Evolutionary conservation across 2,113 vertebrate species (phyloP), one percentile per base, ranked within the genome.

Genomic region (Callaeas wilsoni): DNA sequence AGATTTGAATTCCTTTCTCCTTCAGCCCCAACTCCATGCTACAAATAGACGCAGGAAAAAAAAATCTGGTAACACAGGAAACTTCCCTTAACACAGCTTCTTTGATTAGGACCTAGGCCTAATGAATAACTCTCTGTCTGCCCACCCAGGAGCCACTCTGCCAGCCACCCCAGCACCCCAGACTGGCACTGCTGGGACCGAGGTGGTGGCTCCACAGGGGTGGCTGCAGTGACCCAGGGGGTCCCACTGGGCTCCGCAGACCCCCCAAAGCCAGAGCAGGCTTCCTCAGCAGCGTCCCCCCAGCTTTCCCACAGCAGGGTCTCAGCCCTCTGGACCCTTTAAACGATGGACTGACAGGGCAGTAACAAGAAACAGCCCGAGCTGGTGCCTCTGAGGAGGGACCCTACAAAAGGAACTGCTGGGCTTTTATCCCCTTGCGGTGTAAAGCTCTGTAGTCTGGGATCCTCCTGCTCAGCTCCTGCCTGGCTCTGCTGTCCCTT

Each of bases 281-380:
- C 3, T 29, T 30, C 62, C 46, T 27, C 39, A 41, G 20, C 62
- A 21, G 53, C 14, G 17, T 5, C 0, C 4, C 11, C 16, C 68
- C 29, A 13, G 5, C 7, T 1, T 41, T 13, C 4, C 30, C 21
- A 7, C 0, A 26, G 39, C 53, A 68, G 11, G 30, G 19, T 4
- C 30, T 25, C 46, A 52, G 19, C 27, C 9, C 64, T 39, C 29
- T 39, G 64, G 19, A 6, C 22, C 47, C 12, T 42, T 42, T 6
- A 23, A 63, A 27, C 63, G 13, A 12, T 3, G 18, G 15, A 42
- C 13, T 4, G 21, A 13, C 10, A 14, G 70, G 22, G 32, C 32
- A 9, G 26, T 4, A 19, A 55, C n/a, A 33, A 47, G 8, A 35
- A 41, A 13, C 10, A 76, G 26, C 14, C 70, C 7, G 1, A 42